A percentile compares a stretch with the other conserved stretches of the same genome.
phyloP scores from a whole-genome alignment of 2,888 invertebrate species.

The Drosophila subquinaria region DNA sequence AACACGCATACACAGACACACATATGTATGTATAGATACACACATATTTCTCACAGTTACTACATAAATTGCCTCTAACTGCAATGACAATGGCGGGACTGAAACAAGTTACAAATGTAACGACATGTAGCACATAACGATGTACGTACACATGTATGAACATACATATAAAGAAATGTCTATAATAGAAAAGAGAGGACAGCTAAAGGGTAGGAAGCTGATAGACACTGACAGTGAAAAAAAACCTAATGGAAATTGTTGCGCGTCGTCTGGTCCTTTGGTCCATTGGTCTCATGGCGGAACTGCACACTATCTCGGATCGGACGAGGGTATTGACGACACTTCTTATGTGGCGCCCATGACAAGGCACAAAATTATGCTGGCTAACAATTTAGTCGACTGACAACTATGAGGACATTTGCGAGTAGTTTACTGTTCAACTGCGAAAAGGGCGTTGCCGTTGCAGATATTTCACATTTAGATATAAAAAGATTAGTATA shows the following conservation, averaged over 20 bases:
- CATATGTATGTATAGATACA: conserved; percentile 12
- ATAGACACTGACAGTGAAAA: conserved; percentile 60
- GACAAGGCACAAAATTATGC: conserved; percentile 53
- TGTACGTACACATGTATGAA: conserved; percentile 7
- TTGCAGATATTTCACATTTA: conserved; percentile 30
- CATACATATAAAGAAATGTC: conserved; percentile 43
- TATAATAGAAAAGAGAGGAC: conserved; percentile 43
- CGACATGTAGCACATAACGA: conserved; percentile 40
- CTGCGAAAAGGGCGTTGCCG: conserved; percentile 46
- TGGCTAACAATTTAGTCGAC: conserved; percentile 45
- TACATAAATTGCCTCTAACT: conserved; percentile 49
- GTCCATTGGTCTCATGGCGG: conserved; percentile 38
- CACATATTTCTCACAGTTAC: conserved; percentile 15
- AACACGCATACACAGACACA: conserved; percentile 33
- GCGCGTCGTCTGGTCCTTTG: conserved; percentile 57
- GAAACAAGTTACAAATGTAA: conserved; percentile 64
- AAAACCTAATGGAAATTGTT: conserved; percentile 70
- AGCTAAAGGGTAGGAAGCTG: conserved; percentile 4
- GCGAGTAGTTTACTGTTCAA: conserved; percentile 3
- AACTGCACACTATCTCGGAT: conserved; percentile 62
- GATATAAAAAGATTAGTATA: conserved; percentile 12
- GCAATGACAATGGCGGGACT: conserved; percentile 51
- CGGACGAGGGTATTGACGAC: conserved; percentile 36
- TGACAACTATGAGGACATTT: conserved; percentile 40
- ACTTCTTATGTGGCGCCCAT: conserved; percentile 50